Evolutionary conservation across 2,113 vertebrate species (phyloP), one percentile per base, ranked within the genome.

Genomic region (Zosterops lateralis): DNA sequence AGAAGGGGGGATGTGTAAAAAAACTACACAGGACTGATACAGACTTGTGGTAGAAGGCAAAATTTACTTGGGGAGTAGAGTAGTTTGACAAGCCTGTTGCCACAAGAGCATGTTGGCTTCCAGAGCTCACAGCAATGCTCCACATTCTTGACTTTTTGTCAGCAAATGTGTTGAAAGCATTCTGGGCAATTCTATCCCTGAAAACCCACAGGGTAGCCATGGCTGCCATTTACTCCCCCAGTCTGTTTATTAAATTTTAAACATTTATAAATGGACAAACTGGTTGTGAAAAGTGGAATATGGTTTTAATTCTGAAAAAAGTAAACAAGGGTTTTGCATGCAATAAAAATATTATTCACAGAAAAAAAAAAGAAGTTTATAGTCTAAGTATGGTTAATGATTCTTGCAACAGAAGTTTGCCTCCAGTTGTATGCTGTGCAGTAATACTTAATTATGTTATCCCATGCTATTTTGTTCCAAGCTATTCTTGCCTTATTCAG

Each of bases 401-500:
- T 34, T 81, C 78, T 76, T 58, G 22, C 16, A 90, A 61, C 21
- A 65, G 34, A 84, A 84, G 14, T 74, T 79, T 75, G 45, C 50
- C 42, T 82, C 32, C 51, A 81, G 57, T 67, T 91, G 32, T 45
- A 31, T 82, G 36, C 21, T 82, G 6, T 82, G 54, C 13, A 25
- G n/a, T 58, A 76, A 62, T 85, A n/a, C 50, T 92, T 92, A 87
- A 93, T 93, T 92, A 77, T 36, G 13, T 64, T 84, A 81, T 74
- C 17, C 26, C 10, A 25, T 44, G 48, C 14, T 48, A 38, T 75
- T 74, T 74, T 67, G 34, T 90, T 50, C 14, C 24, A 14, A 71
- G 62, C 11, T 84, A 12, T 60, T 93, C 48, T 64, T 89, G 51
- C 24, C 17, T 56, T 74, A 32, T 42, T 89, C 1, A 0, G 21